Evolutionary conservation across 2,113 vertebrate species (phyloP).

Genomic region (Steatornis caripensis): DNA sequence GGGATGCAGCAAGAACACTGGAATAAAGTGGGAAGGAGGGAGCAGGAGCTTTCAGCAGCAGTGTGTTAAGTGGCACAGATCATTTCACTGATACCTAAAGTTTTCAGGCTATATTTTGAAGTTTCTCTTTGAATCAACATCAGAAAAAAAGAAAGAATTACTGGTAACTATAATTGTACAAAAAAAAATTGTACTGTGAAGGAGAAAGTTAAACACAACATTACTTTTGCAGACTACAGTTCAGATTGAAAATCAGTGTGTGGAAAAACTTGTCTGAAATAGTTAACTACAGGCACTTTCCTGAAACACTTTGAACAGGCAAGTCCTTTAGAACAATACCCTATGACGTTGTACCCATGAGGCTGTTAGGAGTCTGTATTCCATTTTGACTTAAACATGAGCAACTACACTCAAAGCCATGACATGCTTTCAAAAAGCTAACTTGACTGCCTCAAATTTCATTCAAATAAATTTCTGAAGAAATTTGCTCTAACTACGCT

Average conservation of each 20-base stretch:
- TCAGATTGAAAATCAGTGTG: not conserved
- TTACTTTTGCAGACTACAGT: not conserved
- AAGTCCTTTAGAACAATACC: not conserved
- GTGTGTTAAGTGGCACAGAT: not conserved
- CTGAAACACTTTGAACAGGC: not conserved
- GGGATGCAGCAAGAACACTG: not conserved
- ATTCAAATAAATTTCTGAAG: not conserved
- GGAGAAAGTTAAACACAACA: not conserved
- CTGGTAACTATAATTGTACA: no score
- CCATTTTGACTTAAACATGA: not conserved
- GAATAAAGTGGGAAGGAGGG: not conserved
- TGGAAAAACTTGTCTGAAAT: not conserved
- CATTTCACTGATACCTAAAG: not conserved
- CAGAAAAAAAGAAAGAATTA: no score
- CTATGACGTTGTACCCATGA: fast-evolving
- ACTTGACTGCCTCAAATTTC: not conserved
- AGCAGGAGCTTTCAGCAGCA: not conserved
- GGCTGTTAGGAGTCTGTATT: not conserved
- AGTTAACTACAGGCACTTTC: not conserved
- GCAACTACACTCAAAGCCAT: not conserved
- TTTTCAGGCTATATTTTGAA: not conserved
- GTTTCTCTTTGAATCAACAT: not conserved
- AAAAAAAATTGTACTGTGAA: not conserved
- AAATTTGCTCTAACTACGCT: not conserved
- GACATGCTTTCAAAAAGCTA: not conserved